Conservation (phyloP, 2,113 vertebrate species). For the Neogale vison region DNA sequence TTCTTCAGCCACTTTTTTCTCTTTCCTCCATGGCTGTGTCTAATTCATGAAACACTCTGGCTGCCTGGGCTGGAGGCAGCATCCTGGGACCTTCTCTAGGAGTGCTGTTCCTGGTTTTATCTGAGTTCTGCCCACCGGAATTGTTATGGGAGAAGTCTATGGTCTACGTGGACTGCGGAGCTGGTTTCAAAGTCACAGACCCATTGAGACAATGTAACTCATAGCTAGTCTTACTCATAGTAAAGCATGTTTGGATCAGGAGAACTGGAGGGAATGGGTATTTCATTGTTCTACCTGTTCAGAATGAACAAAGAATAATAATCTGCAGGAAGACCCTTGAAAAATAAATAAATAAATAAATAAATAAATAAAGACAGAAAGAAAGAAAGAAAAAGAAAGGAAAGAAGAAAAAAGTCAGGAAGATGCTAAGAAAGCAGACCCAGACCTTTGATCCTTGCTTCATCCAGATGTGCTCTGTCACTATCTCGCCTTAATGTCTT, state of each 20-base stretch:
- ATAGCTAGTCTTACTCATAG: neutral
- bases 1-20: neutral
- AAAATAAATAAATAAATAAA: no score
- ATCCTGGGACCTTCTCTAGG: neutral
- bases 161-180: neutral
- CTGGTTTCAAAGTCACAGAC: neutral
- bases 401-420: neutral
- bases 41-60: neutral
- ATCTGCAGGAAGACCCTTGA: neutral
- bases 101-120: neutral
- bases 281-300: neutral
- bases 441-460: neutral
- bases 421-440: neutral
- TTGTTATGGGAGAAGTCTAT: neutral
- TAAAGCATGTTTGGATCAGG: neutral
- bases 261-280: neutral
- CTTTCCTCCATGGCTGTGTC: neutral
- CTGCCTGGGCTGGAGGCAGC: neutral
- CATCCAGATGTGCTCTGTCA: neutral
- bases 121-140: neutral
- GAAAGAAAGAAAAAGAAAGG: neutral
- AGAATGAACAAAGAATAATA: neutral
- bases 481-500: neutral
- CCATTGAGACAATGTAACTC: neutral
- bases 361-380: no score